Conservation (phyloP, 2,113 vertebrate genomes). For the Chaenocephalus aceratus region DNA sequence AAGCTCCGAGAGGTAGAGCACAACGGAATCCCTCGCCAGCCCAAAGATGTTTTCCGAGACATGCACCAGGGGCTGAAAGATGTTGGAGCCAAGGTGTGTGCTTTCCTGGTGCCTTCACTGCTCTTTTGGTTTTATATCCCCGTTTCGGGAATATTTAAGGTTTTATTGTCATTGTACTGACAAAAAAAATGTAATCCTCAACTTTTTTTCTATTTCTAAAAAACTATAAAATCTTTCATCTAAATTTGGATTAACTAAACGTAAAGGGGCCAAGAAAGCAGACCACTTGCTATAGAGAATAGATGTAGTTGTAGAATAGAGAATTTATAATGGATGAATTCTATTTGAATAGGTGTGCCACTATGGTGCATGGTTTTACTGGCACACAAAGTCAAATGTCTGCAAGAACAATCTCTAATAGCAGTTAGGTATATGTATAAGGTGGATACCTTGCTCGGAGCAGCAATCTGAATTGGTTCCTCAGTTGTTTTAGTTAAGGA, state of each 20-base stretch:
- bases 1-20: conserved; percentile 96
- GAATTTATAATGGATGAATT: not conserved
- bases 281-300: not conserved
- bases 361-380: not conserved
- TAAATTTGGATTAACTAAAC: not conserved
- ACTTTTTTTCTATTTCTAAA: not conserved
- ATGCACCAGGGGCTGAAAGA: conserved; percentile 98
- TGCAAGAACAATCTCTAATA: not conserved
- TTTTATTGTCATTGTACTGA: not conserved
- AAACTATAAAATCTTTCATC: not conserved
- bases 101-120: not conserved
- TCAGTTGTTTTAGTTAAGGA: not conserved
- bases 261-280: not conserved
- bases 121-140: not conserved
- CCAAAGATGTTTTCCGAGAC: conserved; percentile 96
- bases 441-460: not conserved
- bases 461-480: not conserved
- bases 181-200: not conserved
- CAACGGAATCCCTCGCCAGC: conserved; percentile 94
- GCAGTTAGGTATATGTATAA: not conserved
- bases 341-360: not conserved
- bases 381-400: not conserved
- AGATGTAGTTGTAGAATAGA: not conserved
- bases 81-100: conserved; percentile 93
- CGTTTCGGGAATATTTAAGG: not conserved